Conservation (phyloP, 2,888 invertebrate species). For the Orthosia gracilis region DNA sequence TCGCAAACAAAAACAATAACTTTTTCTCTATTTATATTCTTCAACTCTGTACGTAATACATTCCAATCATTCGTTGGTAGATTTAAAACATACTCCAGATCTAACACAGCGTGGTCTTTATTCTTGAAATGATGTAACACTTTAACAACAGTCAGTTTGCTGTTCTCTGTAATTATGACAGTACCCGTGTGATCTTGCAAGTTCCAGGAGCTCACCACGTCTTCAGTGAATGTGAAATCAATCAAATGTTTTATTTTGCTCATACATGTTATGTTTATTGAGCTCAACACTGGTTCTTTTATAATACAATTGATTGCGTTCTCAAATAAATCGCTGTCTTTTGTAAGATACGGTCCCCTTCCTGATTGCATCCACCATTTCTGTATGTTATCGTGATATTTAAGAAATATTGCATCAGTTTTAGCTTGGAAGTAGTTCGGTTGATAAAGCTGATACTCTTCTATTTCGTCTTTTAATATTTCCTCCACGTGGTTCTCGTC, state of each 20-base stretch:
- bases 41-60: not conserved
- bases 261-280: not conserved
- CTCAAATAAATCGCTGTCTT: not conserved
- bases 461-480: not conserved
- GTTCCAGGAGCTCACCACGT: not conserved
- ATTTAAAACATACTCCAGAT: not conserved
- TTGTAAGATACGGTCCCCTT: not conserved
- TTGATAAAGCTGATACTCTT: not conserved
- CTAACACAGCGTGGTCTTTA: not conserved
- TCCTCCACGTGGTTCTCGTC: not conserved
- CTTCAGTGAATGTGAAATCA: not conserved
- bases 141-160: not conserved
- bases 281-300: not conserved
- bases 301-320: not conserved
- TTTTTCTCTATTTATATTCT: not conserved
- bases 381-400: conserved; percentile 6
- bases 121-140: not conserved
- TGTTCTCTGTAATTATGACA: not conserved
- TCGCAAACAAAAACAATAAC: not conserved
- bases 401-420: conserved; percentile 5
- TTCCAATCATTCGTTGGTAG: not conserved
- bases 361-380: not conserved
- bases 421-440: not conserved
- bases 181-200: not conserved
- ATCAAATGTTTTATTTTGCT: not conserved